Evolutionary conservation across 2,113 vertebrate genomes (phyloP).

Genomic region (Neofelis nebulosa): DNA sequence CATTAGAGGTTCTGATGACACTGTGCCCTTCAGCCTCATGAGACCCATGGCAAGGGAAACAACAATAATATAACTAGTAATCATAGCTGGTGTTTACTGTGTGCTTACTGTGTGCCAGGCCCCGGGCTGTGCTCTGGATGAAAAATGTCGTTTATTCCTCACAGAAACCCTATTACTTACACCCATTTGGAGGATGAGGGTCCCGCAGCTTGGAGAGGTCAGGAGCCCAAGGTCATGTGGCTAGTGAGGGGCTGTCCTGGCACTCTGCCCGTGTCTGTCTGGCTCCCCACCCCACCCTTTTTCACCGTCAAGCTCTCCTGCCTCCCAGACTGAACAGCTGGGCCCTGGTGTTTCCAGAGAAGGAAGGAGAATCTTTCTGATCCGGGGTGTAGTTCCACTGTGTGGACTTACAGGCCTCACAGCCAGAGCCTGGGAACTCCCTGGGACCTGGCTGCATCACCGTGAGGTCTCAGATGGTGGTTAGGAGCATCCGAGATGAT

Average conservation of each 20-base stretch:
- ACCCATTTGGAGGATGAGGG: background rate
- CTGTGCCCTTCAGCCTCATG: background rate
- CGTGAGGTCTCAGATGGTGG: fast-evolving
- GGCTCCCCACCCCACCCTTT: background rate
- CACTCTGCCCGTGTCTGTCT: background rate
- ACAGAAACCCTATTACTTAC: background rate
- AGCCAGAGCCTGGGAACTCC: background rate
- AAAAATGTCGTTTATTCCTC: background rate
- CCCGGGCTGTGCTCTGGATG: background rate
- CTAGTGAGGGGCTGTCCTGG: background rate
- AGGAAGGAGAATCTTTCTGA: background rate
- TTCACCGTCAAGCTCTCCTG: background rate
- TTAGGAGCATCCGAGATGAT: background rate
- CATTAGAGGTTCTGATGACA: background rate
- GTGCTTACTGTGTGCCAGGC: background rate
- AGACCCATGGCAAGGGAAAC: background rate
- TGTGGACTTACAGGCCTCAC: background rate
- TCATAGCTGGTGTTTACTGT: background rate
- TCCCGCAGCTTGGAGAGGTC: background rate
- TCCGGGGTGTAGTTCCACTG: fast-evolving
- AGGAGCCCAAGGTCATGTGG: background rate
- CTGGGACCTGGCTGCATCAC: background rate
- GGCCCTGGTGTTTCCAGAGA: background rate
- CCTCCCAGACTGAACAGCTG: background rate
- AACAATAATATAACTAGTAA: no score